Base-by-base conservation (phyloP, 2,888 invertebrate genomes). In the Ectemnius cavifrons region DNA sequence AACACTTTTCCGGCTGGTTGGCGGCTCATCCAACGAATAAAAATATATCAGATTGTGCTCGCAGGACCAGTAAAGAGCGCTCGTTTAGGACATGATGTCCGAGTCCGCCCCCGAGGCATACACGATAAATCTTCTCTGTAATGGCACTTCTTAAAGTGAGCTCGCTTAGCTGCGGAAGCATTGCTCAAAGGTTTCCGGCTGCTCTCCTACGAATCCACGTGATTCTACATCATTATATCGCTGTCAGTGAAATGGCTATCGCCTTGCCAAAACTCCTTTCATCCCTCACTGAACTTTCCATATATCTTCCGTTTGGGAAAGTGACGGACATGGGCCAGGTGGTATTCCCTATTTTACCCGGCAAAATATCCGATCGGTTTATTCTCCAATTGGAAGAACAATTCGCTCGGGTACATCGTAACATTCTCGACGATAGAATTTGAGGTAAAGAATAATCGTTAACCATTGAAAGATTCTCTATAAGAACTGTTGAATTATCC, bases 61-160 rank as follows among this genome's bases (percentile, higher is more conserved):
- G 63, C 28, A 67, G 60, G 27, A 45, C 47, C 45, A 27, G 60
- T 72, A 66, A 66, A 52, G 23, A 60, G 46, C 49, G 56, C 28
- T 52, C 66, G 52, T 27, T 46, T 59, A 58, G 56, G 45, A 28
- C 14, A 20, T 23, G 20, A 63, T 67, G 63, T 57, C 73, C 57
- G 61, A 57, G 63, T 67, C 63, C 57, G 57, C 37, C 72, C 37
- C 4, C 60, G 6, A 23, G 20, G 37, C 37, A 37, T 2, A 52
- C 16, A 52, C 60, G 60, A 57, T 56, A 67, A 73, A 73, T 73
- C 73, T 67, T 52, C 59, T 47, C 20, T 37, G 63, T 66, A 67
- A 66, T 56, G 72, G 58, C 62, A 37, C 68, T 63, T 66, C 46
- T 56, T 60, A 16, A 13, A 20, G 14, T 49, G 13, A 18, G 65